Evolutionary conservation across 1,140 invertebrate species (phyloP).

Genomic region (Dreissena polymorpha): DNA sequence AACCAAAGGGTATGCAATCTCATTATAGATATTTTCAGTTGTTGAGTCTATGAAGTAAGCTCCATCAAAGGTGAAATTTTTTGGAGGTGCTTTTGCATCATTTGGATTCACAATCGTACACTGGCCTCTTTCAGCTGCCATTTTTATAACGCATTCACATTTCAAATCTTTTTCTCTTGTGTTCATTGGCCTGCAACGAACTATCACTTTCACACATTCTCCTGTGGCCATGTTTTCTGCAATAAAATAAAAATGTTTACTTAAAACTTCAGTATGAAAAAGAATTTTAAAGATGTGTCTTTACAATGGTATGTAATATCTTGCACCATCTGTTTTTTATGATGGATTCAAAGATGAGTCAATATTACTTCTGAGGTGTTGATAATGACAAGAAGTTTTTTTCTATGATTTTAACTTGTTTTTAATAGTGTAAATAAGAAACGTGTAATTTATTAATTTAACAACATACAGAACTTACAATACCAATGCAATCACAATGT

Average conservation of each 20-base stretch:
- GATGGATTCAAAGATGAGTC: not conserved
- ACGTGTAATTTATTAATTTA: too few relatives aligned
- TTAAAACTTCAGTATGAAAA: not conserved
- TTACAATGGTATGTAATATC: not conserved
- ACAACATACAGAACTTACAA: too few relatives aligned
- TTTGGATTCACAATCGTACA: slow-evolving; percentile 83
- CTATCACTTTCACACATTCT: slow-evolving; percentile 94
- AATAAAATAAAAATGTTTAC: not conserved
- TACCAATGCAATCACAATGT: too few relatives aligned
- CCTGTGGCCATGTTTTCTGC: slow-evolving; percentile 66
- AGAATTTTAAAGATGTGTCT: not conserved
- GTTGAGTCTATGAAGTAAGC: slow-evolving; percentile 83
- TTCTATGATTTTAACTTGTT: too few relatives aligned
- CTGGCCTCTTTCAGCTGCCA: slow-evolving; percentile 83
- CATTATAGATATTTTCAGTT: slow-evolving; percentile 86
- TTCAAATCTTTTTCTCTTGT: slow-evolving; percentile 86
- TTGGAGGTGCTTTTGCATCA: slow-evolving; percentile 84
- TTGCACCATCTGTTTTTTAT: too few relatives aligned
- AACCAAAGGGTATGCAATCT: slow-evolving; percentile 86
- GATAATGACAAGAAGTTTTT: not conserved
- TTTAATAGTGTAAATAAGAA: too few relatives aligned
- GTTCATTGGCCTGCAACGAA: slow-evolving; percentile 95
- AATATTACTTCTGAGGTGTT: not conserved
- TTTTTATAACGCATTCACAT: slow-evolving; percentile 88
- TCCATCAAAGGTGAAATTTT: slow-evolving; percentile 89